A percentile compares a stretch with the other conserved stretches of the same genome.
Conservation (phyloP, 2,888 invertebrate genomes). For the Rhyacophila evoluta region DNA sequence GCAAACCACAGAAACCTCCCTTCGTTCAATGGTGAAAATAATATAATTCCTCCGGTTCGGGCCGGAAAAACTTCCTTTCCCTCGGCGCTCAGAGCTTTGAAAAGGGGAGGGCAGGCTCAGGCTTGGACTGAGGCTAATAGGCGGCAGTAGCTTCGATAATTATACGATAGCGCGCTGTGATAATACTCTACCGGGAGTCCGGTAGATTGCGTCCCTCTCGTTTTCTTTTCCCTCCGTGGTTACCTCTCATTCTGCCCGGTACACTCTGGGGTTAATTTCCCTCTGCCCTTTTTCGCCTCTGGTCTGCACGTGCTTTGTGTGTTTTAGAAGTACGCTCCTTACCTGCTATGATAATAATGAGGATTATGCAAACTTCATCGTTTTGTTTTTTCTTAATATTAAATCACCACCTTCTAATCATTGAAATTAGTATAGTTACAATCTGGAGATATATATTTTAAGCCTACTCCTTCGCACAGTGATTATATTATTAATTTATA, state of each 20-base stretch:
- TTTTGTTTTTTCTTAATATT: no score
- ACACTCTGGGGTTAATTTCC: not conserved
- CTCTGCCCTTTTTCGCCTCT: not conserved
- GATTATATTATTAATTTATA: no score
- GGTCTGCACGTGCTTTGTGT: conserved; percentile 1
- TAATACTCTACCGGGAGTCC: conserved; percentile 1
- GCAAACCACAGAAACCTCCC: not conserved
- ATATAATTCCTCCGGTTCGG: not conserved
- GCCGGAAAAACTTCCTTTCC: not conserved
- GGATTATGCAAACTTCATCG: no score
- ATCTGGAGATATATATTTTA: no score
- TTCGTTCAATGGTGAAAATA: not conserved
- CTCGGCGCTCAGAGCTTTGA: not conserved
- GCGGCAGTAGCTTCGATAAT: conserved; percentile 39
- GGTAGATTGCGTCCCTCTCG: not conserved
- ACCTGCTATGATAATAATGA: not conserved
- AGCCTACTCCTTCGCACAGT: no score
- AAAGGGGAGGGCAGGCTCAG: not conserved
- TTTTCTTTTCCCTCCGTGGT: not conserved
- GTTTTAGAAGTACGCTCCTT: not conserved
- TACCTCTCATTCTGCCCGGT: not conserved
- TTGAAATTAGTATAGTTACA: no score
- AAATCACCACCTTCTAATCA: no score
- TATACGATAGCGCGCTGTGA: conserved; percentile 26
- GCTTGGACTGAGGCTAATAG: conserved; percentile 34